Percentiles rank a stretch among this genome's conserved stretches.
These are phyloP conservation scores for Lasioglossum baleicum DNA, from an alignment of 1,140 invertebrate species.

Conservation along the genomic window DNA sequence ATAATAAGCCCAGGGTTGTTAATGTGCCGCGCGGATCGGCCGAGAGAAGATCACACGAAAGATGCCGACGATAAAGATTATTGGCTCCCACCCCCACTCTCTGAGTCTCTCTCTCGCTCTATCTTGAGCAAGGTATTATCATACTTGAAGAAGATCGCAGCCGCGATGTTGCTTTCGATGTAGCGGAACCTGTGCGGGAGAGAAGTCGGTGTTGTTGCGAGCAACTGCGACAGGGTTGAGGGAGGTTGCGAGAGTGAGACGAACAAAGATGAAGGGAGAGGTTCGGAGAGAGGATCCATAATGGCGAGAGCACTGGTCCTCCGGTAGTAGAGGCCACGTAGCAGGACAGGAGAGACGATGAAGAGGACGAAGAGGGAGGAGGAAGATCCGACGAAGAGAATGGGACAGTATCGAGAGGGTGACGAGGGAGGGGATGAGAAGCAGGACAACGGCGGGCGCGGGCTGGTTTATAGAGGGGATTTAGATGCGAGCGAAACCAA, in stretches of 20 bases:
- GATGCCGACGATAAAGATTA: constrained; percentile 60
- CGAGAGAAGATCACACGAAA: constrained; percentile 53
- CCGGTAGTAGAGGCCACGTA: constrained; percentile 1
- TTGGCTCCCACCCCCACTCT: constrained; percentile 34
- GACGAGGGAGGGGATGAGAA: constrained; percentile 33
- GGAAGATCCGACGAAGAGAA: constrained; percentile 47
- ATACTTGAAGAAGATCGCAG: constrained; percentile 52
- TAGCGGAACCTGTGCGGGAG: constrained; percentile 12
- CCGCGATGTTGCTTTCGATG: constrained; percentile 44
- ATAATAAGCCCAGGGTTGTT: constrained; percentile 58
- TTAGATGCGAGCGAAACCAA: constrained; percentile 59
- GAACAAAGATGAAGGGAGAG: constrained; percentile 18
- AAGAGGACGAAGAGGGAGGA: not conserved
- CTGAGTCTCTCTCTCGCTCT: no score
- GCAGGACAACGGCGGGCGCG: constrained; percentile 37
- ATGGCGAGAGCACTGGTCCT: constrained; percentile 40
- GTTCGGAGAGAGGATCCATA: constrained; percentile 36
- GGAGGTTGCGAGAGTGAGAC: constrained; percentile 34
- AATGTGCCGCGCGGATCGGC: constrained; percentile 50
- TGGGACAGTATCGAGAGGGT: constrained; percentile 52
- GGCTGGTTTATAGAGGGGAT: constrained; percentile 62
- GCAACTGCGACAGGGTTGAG: constrained; percentile 26
- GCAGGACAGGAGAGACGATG: not conserved
- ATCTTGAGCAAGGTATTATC: constrained; percentile 47
- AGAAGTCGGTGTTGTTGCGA: constrained; percentile 30